These are phyloP conservation scores for Allygus modestus DNA, from an alignment of 2,888 invertebrate genomes.

Conservation along the genomic window DNA sequence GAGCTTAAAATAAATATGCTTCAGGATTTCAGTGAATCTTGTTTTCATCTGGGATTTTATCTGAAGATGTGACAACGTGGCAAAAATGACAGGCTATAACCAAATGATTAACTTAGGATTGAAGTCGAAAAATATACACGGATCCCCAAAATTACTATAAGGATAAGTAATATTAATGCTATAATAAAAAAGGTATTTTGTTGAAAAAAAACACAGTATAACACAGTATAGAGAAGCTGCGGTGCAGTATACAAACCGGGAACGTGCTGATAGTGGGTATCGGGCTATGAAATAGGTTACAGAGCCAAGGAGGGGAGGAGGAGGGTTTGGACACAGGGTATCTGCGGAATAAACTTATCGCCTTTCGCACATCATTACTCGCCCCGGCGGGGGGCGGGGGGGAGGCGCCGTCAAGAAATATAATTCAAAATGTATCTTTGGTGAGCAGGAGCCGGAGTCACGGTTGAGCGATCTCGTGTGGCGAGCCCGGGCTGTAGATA, in stretches of 20 bases:
- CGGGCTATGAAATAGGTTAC: conserved; percentile 50
- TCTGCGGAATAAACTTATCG: conserved; percentile 57
- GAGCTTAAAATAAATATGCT: no score
- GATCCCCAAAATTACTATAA: no score
- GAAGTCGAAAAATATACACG: no score
- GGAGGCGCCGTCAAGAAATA: conserved; percentile 43
- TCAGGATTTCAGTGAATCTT: no score
- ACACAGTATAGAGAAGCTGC: no score
- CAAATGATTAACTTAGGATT: no score
- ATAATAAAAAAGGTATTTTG: no score
- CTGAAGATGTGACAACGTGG: no score
- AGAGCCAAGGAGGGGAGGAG: conserved; percentile 5
- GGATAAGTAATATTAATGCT: no score
- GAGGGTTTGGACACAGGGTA: conserved; percentile 47
- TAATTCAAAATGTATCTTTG: conserved; percentile 57
- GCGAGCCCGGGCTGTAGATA: neutral
- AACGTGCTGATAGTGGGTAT: conserved; percentile 34
- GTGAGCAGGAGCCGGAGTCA: conserved; percentile 12
- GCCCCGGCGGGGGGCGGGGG: conserved; percentile 26
- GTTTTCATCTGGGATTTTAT: no score
- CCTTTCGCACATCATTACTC: conserved; percentile 56
- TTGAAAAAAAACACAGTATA: no score
- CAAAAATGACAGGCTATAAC: no score
- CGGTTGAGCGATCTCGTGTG: conserved; percentile 24
- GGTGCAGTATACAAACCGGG: neutral